Base-by-base conservation (phyloP, 2,888 invertebrate genomes). In the Torymus auratus region DNA sequence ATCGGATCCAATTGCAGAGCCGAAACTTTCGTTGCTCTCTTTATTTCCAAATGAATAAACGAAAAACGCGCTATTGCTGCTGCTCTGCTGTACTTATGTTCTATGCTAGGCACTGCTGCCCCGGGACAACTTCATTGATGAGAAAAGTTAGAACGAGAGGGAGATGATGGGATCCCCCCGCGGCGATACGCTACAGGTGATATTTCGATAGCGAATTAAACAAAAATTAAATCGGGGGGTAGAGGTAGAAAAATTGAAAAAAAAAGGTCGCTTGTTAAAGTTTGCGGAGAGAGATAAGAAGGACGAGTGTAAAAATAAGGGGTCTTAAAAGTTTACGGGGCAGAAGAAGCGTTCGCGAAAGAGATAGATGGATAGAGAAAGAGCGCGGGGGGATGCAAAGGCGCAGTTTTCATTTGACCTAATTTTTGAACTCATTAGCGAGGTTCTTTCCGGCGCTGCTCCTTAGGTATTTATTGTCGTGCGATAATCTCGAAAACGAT, bases 341-440 rank as follows among this genome's bases (percentile, higher is more conserved):
- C 7, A 41, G 41, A 41, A 41, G 41, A 20, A 20, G 20, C 20
- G 20, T 20, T 20, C 20, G 20, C 7, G 7, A 41, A 41, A 41
- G 41, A 10, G 41, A 20, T 1, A 41, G 41, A 41, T 41, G 7
- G 41, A 41, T 55, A 28, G n/a, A 7, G n/a, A 58, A 60, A 70
- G 1, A 17, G 17, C 14, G n/a, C 58, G 14, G 14, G 1, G 14
- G 17, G 17, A n/a, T 52, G 41, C 41, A 10, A 50, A 70, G 50
- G 15, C 60, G 15, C 60, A n/a, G 15, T 56, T 65, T 14, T 41
- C 41, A 58, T 56, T 20, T 50, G 65, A 74, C 73, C 73, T 23
- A 74, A 74, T 65, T 74, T 65, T 56, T n/a, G 64, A 73, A 55
- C 72, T 73, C 28, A 64, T 73, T 73, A 55, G 62, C 41, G 15